phyloP scores from a whole-genome alignment of 1,140 invertebrate species.

The Sipha flava region DNA sequence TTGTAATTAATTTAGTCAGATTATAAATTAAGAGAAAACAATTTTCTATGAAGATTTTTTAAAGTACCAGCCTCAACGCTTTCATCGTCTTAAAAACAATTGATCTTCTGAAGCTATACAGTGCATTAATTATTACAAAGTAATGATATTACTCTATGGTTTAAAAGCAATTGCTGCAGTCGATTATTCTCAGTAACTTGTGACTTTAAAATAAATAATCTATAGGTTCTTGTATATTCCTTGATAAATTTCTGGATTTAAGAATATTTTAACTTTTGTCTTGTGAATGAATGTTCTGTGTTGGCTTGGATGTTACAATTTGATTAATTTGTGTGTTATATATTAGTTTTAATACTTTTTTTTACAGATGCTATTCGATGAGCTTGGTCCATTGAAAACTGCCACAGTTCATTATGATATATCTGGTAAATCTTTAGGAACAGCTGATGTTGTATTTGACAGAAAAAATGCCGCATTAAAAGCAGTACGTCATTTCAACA shows the following conservation, averaged over 20 bases:
- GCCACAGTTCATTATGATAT: slow-evolving; percentile 95
- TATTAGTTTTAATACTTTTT: neutral
- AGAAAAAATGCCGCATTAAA: slow-evolving; percentile 82
- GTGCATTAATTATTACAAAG: neutral
- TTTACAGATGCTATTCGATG: slow-evolving; percentile 82
- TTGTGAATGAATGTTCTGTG: neutral
- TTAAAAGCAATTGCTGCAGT: neutral
- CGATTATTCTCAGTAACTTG: neutral
- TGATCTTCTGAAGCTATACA: neutral
- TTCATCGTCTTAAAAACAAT: neutral
- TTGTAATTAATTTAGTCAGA: neutral
- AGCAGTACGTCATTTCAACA: slow-evolving; percentile 97
- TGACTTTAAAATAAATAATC: neutral
- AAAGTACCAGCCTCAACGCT: neutral
- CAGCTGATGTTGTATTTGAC: slow-evolving; percentile 94
- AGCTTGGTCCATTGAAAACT: slow-evolving; percentile 89
- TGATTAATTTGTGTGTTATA: neutral
- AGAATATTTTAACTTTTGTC: neutral
- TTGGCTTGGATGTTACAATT: neutral
- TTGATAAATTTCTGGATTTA: neutral
- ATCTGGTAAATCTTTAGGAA: slow-evolving; percentile 89
- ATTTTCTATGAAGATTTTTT: neutral
- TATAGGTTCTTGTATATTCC: neutral
- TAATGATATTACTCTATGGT: neutral
- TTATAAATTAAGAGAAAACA: neutral